Conservation (phyloP, 2,113 vertebrate genomes). For the Anhinga anhinga region DNA sequence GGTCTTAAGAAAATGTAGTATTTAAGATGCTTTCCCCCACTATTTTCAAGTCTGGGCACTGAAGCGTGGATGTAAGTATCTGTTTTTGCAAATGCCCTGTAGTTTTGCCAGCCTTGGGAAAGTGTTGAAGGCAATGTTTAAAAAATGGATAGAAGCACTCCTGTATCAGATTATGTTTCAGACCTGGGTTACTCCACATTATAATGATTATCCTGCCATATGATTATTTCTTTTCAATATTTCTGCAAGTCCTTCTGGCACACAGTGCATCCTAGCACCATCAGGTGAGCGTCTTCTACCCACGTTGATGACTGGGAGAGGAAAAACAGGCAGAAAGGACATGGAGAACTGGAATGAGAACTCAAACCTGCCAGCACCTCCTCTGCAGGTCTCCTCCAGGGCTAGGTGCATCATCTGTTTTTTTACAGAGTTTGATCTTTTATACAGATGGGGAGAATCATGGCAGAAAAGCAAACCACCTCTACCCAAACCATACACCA, state of each 20-base stretch:
- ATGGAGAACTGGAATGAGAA: neutral
- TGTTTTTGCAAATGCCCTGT: neutral
- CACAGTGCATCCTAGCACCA: too few species aligned
- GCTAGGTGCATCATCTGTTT: neutral
- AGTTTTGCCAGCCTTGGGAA: neutral
- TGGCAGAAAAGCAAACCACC: neutral
- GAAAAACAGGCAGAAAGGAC: neutral
- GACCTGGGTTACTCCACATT: neutral
- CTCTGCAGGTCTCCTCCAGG: neutral
- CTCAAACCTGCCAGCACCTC: neutral
- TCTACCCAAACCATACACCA: neutral
- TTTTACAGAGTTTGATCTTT: neutral
- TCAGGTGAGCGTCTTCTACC: neutral
- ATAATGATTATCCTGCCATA: too few species aligned
- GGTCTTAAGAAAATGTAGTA: neutral
- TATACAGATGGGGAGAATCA: rapidly evolving
- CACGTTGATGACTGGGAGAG: rapidly evolving
- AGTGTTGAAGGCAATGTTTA: neutral
- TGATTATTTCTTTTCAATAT: neutral
- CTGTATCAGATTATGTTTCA: neutral
- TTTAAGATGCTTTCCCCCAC: neutral
- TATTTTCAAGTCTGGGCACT: neutral
- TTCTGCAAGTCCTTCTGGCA: neutral
- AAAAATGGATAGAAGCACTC: neutral
- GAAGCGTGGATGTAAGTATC: neutral